Evolutionary conservation across 1,140 invertebrate genomes (phyloP).

Genomic region (Leptopilina boulardi): DNA sequence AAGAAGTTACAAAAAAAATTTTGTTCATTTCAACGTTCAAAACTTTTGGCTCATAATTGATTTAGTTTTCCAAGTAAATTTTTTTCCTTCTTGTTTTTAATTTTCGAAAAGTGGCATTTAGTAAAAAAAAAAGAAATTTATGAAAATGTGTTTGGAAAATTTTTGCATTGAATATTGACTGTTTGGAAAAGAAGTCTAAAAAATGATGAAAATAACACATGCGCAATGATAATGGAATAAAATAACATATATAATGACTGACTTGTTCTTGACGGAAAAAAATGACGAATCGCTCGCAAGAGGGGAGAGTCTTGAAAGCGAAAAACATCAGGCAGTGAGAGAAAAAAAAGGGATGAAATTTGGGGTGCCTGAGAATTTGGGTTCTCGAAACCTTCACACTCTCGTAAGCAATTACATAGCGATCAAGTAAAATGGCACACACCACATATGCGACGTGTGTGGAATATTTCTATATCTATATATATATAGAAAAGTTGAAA

Average conservation of each 20-base stretch:
- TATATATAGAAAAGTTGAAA: not conserved
- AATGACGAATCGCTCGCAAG: not conserved
- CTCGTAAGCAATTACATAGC: conserved; percentile 25
- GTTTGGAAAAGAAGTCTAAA: not conserved
- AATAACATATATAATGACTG: not conserved
- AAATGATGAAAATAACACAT: not conserved
- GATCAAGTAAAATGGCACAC: conserved; percentile 21
- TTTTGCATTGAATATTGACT: too few species aligned
- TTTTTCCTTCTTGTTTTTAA: too few species aligned
- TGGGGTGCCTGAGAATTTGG: not conserved
- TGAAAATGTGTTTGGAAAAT: too few species aligned
- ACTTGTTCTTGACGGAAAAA: not conserved
- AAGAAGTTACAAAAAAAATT: too few species aligned
- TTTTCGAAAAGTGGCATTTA: not conserved
- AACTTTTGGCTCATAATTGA: too few species aligned
- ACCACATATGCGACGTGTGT: not conserved
- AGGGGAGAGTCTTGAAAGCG: not conserved
- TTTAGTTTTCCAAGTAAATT: too few species aligned
- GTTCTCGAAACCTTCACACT: conserved; percentile 1
- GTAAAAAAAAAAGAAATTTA: too few species aligned
- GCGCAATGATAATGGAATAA: not conserved
- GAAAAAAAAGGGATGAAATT: not conserved
- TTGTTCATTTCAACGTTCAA: too few species aligned
- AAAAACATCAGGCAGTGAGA: not conserved
- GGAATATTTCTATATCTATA: not conserved